phyloP scores from a whole-genome alignment of 2,888 invertebrate species.

The Melikaiella ostensackeni region DNA sequence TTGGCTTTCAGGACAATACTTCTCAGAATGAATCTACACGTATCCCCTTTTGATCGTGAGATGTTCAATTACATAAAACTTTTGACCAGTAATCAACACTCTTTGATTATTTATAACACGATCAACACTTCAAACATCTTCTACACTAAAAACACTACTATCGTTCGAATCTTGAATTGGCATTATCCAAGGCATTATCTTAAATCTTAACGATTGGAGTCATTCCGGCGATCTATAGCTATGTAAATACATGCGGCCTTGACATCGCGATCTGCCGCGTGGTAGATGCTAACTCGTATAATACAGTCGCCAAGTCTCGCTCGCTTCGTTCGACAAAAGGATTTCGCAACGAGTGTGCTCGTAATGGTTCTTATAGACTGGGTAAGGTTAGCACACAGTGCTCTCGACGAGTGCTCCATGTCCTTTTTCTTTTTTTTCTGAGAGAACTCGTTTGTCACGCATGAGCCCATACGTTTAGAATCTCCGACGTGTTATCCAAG shows the following conservation, averaged over 20 bases:
- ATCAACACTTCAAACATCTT: too few species aligned
- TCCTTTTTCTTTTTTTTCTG: constrained; percentile 3
- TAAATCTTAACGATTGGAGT: constrained; percentile 27
- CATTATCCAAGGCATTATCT: constrained; percentile 26
- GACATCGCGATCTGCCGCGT: constrained; percentile 62
- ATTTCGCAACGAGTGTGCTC: constrained; percentile 39
- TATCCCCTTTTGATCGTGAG: too few species aligned
- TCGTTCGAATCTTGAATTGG: constrained; percentile 6
- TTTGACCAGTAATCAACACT: too few species aligned
- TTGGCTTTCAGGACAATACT: too few species aligned
- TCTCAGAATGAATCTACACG: too few species aligned
- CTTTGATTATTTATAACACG: too few species aligned
- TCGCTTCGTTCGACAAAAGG: constrained; percentile 31
- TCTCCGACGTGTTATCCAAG: constrained; percentile 19
- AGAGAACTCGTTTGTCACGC: constrained; percentile 22
- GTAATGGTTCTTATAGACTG: constrained; percentile 1
- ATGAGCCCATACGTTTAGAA: constrained; percentile 19
- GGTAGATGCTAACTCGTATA: constrained; percentile 42
- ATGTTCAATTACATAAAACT: too few species aligned
- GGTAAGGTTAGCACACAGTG: constrained; percentile 7
- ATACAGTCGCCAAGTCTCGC: constrained; percentile 41
- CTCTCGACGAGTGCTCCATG: neutral
- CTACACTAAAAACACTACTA: too few species aligned
- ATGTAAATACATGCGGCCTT: constrained; percentile 68
- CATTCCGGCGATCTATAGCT: constrained; percentile 36